Base-by-base conservation (phyloP, 2,113 vertebrate genomes). In the Caranx melampygus region DNA sequence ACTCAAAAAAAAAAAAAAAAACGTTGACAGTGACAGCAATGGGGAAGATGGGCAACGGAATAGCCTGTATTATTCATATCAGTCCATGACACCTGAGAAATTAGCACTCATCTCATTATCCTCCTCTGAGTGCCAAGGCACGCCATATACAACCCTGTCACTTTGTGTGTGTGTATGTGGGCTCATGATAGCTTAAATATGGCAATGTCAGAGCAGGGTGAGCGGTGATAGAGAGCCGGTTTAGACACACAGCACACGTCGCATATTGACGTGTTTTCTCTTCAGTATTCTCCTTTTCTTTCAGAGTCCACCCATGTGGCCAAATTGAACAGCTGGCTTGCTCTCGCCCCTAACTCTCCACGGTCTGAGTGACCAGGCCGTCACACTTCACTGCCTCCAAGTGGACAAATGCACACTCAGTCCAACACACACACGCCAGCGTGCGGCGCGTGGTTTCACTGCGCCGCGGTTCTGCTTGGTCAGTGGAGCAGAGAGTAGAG, bases 251-350 rank as follows among this genome's bases (percentile, higher is more conserved):
- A 78, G 68, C 59, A 52, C 83, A 76, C 44, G 20, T 77, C 35
- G 54, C 40, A 67, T 60, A 81, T 69, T 67, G 78, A 78, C 82
- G 55, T 75, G 6, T 64, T 68, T 74, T 85, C 78, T 81, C 79
- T 72, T 83, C 88, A 77, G 79, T 60, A 57, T 78, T 82, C 77
- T 69, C 65, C 62, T 71, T 87, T 76, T 88, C 72, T 77, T 81
- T 73, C 75, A 54, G 52, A 49, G 65, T 83, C 79, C 82, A 51
- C 77, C 89, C 89, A 83, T 77, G 87, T 86, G 89, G 78, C 86
- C 87, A 83, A 81, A 87, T 82, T 84, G 91, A 91, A 89, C 91
- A 91, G 88, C 91, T 90, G 91, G 88, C 86, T 78, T 20, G 67
- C 90, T 78, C 81, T 85, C 74, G 85, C 88, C 86, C n/a, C 84